These are phyloP conservation scores for Pammene aurita DNA, from an alignment of 2,888 invertebrate genomes.

Conservation along the genomic window DNA sequence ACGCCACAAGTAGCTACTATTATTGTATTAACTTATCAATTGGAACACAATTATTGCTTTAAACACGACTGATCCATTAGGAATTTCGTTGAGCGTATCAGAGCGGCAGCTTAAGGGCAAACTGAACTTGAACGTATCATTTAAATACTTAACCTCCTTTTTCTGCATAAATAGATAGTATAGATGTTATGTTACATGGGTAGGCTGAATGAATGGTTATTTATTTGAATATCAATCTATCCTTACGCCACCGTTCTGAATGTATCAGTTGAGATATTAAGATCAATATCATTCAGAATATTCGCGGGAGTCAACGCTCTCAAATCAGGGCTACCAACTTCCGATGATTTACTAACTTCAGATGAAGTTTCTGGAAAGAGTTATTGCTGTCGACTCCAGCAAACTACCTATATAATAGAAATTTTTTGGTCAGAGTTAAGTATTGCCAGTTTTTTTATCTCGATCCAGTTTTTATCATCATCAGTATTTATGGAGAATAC, in stretches of 20 bases:
- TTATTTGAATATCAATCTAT: not conserved
- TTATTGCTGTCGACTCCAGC: not conserved
- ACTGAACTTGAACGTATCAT: not conserved
- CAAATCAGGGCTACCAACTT: not conserved
- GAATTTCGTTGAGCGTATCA: not conserved
- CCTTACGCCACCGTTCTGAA: constrained; percentile 5
- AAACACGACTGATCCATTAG: not conserved
- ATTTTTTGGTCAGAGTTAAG: no score
- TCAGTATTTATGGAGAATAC: not conserved
- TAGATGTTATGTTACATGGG: no score
- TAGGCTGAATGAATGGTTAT: no score
- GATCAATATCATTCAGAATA: not conserved
- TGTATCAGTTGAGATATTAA: not conserved
- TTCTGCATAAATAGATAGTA: not conserved
- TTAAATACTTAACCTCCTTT: no score
- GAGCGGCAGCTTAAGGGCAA: not conserved
- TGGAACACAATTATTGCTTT: constrained; percentile 34
- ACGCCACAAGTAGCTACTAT: constrained; percentile 14
- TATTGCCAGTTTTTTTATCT: no score
- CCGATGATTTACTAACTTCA: not conserved
- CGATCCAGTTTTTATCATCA: constrained; percentile 8
- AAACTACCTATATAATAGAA: no score
- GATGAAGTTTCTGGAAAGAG: not conserved
- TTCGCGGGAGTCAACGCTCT: not conserved
- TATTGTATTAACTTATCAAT: constrained; percentile 14